These are phyloP conservation scores for Drosophila phalerata DNA, from an alignment of 2,888 invertebrate species.

Conservation along the genomic window DNA sequence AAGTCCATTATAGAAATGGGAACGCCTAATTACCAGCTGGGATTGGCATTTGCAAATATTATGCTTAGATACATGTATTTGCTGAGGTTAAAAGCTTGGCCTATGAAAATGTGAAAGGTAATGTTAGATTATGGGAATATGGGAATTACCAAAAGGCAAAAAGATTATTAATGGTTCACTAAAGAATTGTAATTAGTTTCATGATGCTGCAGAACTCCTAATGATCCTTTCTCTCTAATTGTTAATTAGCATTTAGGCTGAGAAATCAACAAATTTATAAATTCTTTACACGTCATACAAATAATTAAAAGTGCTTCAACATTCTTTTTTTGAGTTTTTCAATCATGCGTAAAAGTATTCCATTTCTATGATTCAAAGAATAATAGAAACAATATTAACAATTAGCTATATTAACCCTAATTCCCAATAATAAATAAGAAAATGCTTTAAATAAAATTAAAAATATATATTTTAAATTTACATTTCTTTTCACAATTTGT, in stretches of 20 bases:
- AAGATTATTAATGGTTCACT: conserved; percentile 31
- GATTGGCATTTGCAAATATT: conserved; percentile 46
- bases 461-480: too few species aligned
- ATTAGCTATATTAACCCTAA: too few species aligned
- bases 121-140: conserved; percentile 14
- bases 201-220: conserved; percentile 24
- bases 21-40: conserved; percentile 49
- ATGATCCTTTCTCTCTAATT: conserved; percentile 22
- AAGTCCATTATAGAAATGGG: conserved; percentile 42
- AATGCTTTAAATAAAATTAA: too few species aligned
- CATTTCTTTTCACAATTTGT: too few species aligned
- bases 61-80: conserved; percentile 21
- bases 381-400: too few species aligned
- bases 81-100: conserved; percentile 24
- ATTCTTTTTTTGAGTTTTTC: too few species aligned
- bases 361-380: too few species aligned
- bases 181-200: conserved; percentile 39
- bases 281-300: background rate
- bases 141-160: conserved; percentile 29
- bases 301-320: too few species aligned
- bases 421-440: too few species aligned
- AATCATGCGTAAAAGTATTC: too few species aligned
- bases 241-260: conserved; percentile 5
- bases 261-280: background rate
- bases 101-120: conserved; percentile 50